These are phyloP conservation scores for Drosophila pandora DNA, from an alignment of 1,140 invertebrate species.

Conservation along the genomic window DNA sequence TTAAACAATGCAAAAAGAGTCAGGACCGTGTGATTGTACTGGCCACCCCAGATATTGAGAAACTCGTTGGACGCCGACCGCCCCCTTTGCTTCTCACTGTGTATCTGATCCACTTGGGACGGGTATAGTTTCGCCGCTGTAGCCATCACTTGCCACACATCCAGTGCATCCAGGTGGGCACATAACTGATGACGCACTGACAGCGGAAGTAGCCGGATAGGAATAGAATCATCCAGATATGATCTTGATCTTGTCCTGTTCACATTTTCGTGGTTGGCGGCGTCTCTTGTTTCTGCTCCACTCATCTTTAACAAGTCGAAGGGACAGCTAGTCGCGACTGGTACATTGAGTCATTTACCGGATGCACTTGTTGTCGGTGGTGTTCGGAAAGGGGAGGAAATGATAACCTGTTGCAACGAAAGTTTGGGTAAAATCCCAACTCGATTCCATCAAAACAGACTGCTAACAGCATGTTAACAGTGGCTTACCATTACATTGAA, in stretches of 20 bases:
- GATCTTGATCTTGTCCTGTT: conserved; percentile 37
- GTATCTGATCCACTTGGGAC: conserved; percentile 86
- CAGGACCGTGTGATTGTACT: conserved; percentile 90
- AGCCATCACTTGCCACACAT: conserved; percentile 91
- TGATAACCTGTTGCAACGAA: conserved; percentile 31
- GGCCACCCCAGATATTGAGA: conserved; percentile 90
- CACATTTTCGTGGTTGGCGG: conserved; percentile 8
- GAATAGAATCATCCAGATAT: conserved; percentile 36
- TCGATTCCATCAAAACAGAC: conserved; percentile 9
- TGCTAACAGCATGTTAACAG: background rate
- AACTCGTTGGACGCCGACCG: conserved; percentile 90
- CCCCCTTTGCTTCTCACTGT: conserved; percentile 84
- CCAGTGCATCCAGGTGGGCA: conserved; percentile 90
- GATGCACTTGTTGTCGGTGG: background rate
- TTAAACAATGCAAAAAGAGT: conserved; percentile 90
- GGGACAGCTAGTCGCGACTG: conserved; percentile 8
- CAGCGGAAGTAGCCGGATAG: conserved; percentile 86
- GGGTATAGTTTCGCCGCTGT: conserved; percentile 85
- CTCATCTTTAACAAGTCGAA: conserved; percentile 27
- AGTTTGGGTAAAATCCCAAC: conserved; percentile 25
- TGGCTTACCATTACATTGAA: no score
- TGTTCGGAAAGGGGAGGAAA: background rate
- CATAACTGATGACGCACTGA: conserved; percentile 88
- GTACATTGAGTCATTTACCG: conserved; percentile 21
- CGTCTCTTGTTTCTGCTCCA: conserved; percentile 30